Evolutionary conservation across 2,888 invertebrate genomes (phyloP).

Genomic region (Microplitis manilae): DNA sequence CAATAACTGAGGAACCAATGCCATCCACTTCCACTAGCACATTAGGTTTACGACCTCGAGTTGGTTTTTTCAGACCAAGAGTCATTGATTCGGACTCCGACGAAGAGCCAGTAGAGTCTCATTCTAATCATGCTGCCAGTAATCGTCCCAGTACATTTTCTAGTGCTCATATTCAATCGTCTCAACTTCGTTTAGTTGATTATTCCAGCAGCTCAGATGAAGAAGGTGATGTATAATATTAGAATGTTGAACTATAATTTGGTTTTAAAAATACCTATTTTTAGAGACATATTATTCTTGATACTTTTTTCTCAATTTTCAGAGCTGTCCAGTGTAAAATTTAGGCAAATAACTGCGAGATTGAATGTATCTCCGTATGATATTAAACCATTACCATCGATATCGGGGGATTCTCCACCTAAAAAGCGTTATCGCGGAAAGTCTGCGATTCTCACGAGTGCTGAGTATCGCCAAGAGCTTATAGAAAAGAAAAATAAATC

Average conservation of each 20-base stretch:
- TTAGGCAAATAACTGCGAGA: conserved; percentile 7
- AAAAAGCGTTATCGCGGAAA: no score
- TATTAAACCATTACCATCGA: not conserved
- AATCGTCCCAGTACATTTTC: not conserved
- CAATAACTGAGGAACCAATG: not conserved
- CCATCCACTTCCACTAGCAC: not conserved
- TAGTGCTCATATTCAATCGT: not conserved
- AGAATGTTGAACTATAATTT: not conserved
- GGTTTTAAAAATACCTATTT: not conserved
- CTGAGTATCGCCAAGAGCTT: no score
- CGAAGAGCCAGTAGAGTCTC: no score
- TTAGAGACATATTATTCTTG: not conserved
- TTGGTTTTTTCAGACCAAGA: not conserved
- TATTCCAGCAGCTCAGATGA: no score
- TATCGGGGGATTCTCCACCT: not conserved
- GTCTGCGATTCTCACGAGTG: no score
- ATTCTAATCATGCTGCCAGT: no score
- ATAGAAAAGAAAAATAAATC: no score
- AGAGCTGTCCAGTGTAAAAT: no score
- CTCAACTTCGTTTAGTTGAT: not conserved
- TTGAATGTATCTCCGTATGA: not conserved
- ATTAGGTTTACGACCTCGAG: conserved; percentile 5
- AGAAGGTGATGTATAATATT: no score
- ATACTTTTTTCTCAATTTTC: not conserved
- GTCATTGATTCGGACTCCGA: no score